Conservation (phyloP, 2,797 vertebrate genomes). For the Telmatherina bonti region DNA sequence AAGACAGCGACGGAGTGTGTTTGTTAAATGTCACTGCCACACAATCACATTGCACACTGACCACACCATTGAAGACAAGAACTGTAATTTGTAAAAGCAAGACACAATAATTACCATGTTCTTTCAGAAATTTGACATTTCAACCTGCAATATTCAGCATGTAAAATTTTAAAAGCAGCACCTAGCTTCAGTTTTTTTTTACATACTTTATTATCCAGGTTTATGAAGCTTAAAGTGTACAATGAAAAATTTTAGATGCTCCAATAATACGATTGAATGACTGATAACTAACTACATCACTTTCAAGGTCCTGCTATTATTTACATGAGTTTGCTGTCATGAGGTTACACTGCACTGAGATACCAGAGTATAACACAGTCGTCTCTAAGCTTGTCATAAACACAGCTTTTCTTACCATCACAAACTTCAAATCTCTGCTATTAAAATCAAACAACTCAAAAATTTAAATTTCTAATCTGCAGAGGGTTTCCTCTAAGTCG, state of each 20-base stretch:
- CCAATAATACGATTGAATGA: neutral
- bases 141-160: neutral
- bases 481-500: neutral
- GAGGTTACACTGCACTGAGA: too few species aligned
- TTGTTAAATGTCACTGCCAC: constrained; percentile 53
- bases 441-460: neutral
- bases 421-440: neutral
- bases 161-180: neutral
- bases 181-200: neutral
- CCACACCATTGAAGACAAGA: constrained; percentile 14
- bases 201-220: neutral
- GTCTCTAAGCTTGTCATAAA: neutral
- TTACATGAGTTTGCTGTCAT: neutral
- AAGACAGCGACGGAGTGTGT: constrained; percentile 35
- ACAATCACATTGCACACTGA: constrained; percentile 34
- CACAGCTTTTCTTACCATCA: neutral
- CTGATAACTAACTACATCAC: neutral
- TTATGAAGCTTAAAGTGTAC: neutral
- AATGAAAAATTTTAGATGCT: neutral
- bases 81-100: neutral
- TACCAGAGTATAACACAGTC: too few species aligned
- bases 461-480: neutral
- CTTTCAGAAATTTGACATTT: neutral
- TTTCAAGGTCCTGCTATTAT: neutral
- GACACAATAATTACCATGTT: neutral